Percentiles rank a stretch among this genome's conserved stretches.
These are phyloP conservation scores for Sebastes hubbsi DNA, from an alignment of 2,797 vertebrate genomes.

Conservation along the genomic window DNA sequence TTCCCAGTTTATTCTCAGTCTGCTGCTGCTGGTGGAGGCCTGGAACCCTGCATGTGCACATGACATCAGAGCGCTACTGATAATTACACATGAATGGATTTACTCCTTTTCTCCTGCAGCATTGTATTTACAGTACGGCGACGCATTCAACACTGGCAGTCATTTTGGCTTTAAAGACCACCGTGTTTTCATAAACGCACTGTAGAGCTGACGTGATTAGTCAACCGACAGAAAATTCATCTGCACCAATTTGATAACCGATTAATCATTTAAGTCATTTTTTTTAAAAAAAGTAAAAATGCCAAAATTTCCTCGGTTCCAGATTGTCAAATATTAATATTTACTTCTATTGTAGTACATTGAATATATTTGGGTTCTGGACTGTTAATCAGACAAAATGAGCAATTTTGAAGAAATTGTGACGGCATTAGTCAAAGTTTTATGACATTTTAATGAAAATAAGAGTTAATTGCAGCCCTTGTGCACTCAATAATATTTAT, in stretches of 20 bases:
- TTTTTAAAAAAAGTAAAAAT: background rate
- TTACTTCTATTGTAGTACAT: background rate
- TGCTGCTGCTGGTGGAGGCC: conserved; percentile 31
- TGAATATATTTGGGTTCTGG: background rate
- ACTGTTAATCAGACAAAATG: background rate
- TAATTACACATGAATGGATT: conserved; percentile 43
- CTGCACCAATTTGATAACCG: background rate
- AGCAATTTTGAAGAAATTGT: background rate
- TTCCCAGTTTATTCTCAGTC: conserved; percentile 24
- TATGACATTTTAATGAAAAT: background rate
- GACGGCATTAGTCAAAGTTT: background rate
- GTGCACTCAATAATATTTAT: background rate
- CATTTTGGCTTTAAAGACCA: background rate
- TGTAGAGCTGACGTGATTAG: background rate
- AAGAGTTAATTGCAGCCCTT: background rate
- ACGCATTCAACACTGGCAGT: background rate
- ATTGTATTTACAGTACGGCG: background rate
- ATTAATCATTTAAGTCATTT: background rate
- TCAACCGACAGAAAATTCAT: background rate
- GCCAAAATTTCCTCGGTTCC: background rate
- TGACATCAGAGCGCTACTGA: conserved; percentile 41
- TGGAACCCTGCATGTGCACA: conserved; percentile 20
- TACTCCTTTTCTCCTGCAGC: background rate
- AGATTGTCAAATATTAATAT: background rate
- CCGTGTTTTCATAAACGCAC: background rate